Percentiles rank a stretch among this genome's conserved stretches.
Conservation (phyloP, 2,797 vertebrate genomes). For the Poeciliopsis turneri region DNA sequence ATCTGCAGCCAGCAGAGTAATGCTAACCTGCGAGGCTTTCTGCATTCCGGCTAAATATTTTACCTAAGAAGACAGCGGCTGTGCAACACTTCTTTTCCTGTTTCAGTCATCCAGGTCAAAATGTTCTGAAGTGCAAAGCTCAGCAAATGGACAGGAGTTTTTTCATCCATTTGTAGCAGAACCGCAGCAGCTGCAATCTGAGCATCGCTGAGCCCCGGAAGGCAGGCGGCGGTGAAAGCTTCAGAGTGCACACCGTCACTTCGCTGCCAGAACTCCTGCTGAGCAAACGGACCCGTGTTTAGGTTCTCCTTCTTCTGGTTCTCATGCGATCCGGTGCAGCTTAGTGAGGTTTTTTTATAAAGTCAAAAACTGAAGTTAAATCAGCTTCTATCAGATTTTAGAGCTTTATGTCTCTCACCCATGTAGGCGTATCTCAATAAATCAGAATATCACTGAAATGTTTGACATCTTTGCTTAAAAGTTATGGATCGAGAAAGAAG, state of each 20-base stretch:
- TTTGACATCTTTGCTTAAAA: slow-evolving; percentile 24
- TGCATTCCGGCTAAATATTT: neutral
- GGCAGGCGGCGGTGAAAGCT: neutral
- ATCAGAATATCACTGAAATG: neutral
- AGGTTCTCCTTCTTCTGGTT: neutral
- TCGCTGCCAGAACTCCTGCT: neutral
- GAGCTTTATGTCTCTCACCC: neutral
- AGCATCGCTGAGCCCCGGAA: slow-evolving; percentile 6
- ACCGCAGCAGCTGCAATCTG: slow-evolving; percentile 12
- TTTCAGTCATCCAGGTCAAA: slow-evolving; percentile 8
- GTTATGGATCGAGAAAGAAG: slow-evolving; percentile 31
- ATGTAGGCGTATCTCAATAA: neutral
- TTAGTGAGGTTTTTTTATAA: neutral
- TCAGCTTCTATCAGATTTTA: neutral
- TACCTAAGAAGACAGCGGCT: neutral
- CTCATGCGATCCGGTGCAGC: neutral
- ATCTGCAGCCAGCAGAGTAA: neutral
- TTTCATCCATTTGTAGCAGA: slow-evolving; percentile 6
- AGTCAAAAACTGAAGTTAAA: neutral
- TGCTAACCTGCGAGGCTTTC: neutral
- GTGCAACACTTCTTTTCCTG: neutral
- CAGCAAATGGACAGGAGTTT: slow-evolving; percentile 6
- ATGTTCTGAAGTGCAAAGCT: slow-evolving; percentile 18
- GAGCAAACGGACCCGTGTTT: neutral
- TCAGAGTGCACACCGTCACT: slow-evolving; percentile 1